Evolutionary conservation across 2,113 vertebrate genomes (phyloP).

Genomic region (Oreotrochilus melanogaster): DNA sequence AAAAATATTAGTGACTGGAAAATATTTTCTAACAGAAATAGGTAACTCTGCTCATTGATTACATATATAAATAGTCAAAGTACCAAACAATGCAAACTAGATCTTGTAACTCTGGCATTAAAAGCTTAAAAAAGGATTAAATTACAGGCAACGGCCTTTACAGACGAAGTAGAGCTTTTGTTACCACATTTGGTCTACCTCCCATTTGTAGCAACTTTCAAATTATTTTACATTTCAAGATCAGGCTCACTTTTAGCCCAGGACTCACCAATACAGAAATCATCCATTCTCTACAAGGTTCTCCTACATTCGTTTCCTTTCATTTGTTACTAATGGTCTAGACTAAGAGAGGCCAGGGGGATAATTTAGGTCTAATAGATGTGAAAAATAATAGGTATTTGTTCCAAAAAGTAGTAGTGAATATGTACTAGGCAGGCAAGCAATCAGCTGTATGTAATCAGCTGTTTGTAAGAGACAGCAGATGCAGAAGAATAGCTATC

Average conservation of each 20-base stretch:
- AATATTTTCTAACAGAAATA: conserved; percentile 4
- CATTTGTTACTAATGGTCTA: neutral
- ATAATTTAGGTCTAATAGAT: neutral
- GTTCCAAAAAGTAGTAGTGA: neutral
- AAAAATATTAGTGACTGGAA: conserved; percentile 16
- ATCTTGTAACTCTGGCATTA: neutral
- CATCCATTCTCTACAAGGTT: neutral
- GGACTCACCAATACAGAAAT: neutral
- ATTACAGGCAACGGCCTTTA: neutral
- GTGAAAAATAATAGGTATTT: neutral
- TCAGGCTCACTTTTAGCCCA: neutral
- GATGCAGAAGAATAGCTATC: neutral
- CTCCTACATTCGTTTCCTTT: neutral
- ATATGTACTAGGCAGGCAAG: neutral
- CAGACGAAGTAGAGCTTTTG: neutral
- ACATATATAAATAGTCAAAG: neutral
- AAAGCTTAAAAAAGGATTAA: neutral
- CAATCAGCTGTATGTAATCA: neutral
- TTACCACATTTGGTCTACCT: neutral
- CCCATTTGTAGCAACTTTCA: neutral
- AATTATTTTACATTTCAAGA: neutral
- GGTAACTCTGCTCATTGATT: neutral
- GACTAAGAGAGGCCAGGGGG: neutral
- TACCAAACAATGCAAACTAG: neutral
- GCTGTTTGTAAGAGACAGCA: conserved; percentile 41